Percentiles rank a stretch among this genome's conserved stretches.
phyloP scores from a whole-genome alignment of 2,888 invertebrate species.

The Invenusta paracnida region DNA sequence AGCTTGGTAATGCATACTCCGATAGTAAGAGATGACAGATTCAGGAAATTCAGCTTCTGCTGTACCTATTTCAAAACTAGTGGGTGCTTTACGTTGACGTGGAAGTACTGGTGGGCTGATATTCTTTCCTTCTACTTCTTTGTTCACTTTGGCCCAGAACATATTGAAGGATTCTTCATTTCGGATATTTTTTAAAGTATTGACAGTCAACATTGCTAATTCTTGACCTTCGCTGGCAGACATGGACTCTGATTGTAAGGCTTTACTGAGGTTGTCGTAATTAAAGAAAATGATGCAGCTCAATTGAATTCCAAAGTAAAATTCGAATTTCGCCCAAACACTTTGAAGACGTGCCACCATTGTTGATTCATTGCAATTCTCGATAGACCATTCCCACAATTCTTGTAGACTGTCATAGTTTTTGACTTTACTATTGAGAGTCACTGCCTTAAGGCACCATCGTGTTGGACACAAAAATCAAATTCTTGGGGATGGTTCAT shows the following conservation, averaged over 20 bases:
- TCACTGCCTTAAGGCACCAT: neutral
- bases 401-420: neutral
- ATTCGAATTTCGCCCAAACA: neutral
- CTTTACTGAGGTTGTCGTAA: slow-evolving; percentile 23
- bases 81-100: slow-evolving; percentile 12
- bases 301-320: slow-evolving; percentile 18
- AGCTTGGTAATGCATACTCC: slow-evolving; percentile 12
- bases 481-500: neutral
- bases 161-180: slow-evolving; percentile 23
- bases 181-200: slow-evolving; percentile 20
- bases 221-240: slow-evolving; percentile 23
- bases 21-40: slow-evolving; percentile 26
- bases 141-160: slow-evolving; percentile 27
- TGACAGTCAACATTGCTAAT: slow-evolving; percentile 21
- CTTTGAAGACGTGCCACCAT: slow-evolving; percentile 17
- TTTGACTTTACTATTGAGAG: neutral
- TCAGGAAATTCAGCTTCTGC: slow-evolving; percentile 29
- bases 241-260: slow-evolving; percentile 12
- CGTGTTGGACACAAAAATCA: neutral
- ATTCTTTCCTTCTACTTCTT: slow-evolving; percentile 29
- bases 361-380: slow-evolving; percentile 26
- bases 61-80: slow-evolving; percentile 25
- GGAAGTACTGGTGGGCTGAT: slow-evolving; percentile 26
- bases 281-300: slow-evolving; percentile 26
- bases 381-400: slow-evolving; percentile 27